Base-by-base conservation (phyloP, 2,113 vertebrate species). In the Dascyllus trimaculatus region DNA sequence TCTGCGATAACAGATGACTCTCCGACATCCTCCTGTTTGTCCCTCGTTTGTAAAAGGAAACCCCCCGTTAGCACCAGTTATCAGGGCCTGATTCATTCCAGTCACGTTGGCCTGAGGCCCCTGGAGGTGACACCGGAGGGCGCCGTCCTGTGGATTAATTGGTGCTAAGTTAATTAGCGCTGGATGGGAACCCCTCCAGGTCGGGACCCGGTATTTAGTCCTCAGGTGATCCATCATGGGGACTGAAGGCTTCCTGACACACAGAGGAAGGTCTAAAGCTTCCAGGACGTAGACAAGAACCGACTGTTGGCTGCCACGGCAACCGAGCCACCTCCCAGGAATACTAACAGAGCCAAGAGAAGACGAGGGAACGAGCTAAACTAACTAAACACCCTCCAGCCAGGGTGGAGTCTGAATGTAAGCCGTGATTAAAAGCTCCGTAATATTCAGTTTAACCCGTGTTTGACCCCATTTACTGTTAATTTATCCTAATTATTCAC, bases 161-260 rank as follows among this genome's bases (percentile, higher is more conserved):
- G 68, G 72, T 77, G 85, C 73, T 76, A 88, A 91, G 85, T 84
- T 91, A 79, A 84, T 91, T 84, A 72, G 72, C 73, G 45, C 0
- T 72, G 61, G 69, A 64, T 57, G 72, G 46, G 72, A 56, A 59
- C 45, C 49, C 68, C 73, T 38, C 19, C 22, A 58, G 82, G 81
- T 83, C 70, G 4, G 45, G 71, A 89, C 83, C 71, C 6, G 53
- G 64, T 25, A 75, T 89, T 85, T 75, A 91, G 73, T 75, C 62
- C 49, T 65, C 71, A 74, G 75, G 88, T 72, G 71, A 93, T 93
- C 73, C 76, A 79, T 92, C 91, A 87, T 59, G 65, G 75, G 77
- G 67, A 63, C 70, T 52, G 49, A 81, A 71, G 53, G 46, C 52
- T 40, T 32, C n/a, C 71, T 78, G 83, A 89, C 87, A 79, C 57